A percentile compares a stretch with the other conserved stretches of the same genome.
Conservation (phyloP, 2,888 invertebrate species). For the Spodoptera littoralis region DNA sequence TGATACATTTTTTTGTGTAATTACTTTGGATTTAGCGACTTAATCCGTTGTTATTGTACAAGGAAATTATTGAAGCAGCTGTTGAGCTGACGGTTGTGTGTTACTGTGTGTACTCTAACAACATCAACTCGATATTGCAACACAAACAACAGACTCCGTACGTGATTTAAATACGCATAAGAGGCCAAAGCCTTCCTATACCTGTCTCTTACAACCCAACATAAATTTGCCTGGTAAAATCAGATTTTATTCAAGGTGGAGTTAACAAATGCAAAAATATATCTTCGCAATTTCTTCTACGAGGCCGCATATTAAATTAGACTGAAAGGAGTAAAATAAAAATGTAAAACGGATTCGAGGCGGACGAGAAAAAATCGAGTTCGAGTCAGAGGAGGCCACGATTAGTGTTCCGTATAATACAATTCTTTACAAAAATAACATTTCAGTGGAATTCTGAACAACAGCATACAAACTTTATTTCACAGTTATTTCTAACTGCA, state of each 20-base stretch:
- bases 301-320: constrained; percentile 83
- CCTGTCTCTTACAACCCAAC: constrained; percentile 65
- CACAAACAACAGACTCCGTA: constrained; percentile 42
- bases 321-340: constrained; percentile 83
- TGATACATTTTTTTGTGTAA: constrained; percentile 39
- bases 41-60: not conserved
- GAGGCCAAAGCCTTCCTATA: constrained; percentile 45
- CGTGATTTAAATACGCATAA: constrained; percentile 50
- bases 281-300: constrained; percentile 79
- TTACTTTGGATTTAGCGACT: constrained; percentile 18
- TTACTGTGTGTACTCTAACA: constrained; percentile 1
- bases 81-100: not conserved
- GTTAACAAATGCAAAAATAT: constrained; percentile 80
- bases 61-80: constrained; percentile 3
- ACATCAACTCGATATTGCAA: constrained; percentile 43
- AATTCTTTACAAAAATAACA: constrained; percentile 51
- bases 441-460: constrained; percentile 50
- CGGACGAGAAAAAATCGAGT: constrained; percentile 70
- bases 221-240: constrained; percentile 68
- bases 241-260: constrained; percentile 75
- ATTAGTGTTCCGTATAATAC: constrained; percentile 60
- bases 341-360: constrained; percentile 79
- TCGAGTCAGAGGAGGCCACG: constrained; percentile 57
- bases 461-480: constrained; percentile 46
- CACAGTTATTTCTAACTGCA: constrained; percentile 51